Base-by-base conservation (phyloP, 2,888 invertebrate species). In the Ceratothoa steindachneri region DNA sequence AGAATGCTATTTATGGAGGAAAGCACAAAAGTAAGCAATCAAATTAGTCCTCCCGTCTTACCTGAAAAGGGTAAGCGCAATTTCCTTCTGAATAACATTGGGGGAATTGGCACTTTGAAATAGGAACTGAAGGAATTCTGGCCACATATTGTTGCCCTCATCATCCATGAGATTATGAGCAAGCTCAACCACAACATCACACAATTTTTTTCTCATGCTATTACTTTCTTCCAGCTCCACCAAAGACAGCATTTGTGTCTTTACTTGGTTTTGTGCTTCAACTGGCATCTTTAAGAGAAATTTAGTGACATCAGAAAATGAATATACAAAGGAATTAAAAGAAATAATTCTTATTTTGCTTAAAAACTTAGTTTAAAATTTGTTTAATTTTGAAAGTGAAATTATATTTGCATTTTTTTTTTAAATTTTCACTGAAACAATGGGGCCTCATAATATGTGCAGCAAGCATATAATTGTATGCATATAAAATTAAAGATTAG, bases 91-190 rank as follows among this genome's bases (percentile, higher is more conserved):
- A 80, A 91, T 89, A 29, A 92, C 87, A 82, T 91, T 90, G 66
- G 90, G 88, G 55, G 94, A 91, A 84, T 90, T 92, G 68, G 95
- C 95, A 85, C 95, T 95, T 84, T 95, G 93, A 85, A 97, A 98
- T 83, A 99, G 88, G 84, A 97, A 97, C 78, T 86, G 86, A 80
- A 99, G 87, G 84, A 98, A 93, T 84, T 97, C 97, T 9, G 95
- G 95, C 98, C 97, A 98, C 81, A 91, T 91, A 86, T 96, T 97
- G 83, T 93, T 93, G 69, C 96, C 95, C 84, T 95, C 95, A 82
- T 97, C 97, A 83, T 97, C 97, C 81, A 97, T 90, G 80, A 95
- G 88, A 86, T 95, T 96, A 82, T 97, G 88, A 3, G 97, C 96
- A 68, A 97, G 89, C 86, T 99, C 98, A n/a, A 97, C 93, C 51